A percentile compares a stretch with the other conserved stretches of the same genome.
These are phyloP conservation scores for Habrosyne pyritoides DNA, from an alignment of 2,888 invertebrate genomes.

Conservation along the genomic window DNA sequence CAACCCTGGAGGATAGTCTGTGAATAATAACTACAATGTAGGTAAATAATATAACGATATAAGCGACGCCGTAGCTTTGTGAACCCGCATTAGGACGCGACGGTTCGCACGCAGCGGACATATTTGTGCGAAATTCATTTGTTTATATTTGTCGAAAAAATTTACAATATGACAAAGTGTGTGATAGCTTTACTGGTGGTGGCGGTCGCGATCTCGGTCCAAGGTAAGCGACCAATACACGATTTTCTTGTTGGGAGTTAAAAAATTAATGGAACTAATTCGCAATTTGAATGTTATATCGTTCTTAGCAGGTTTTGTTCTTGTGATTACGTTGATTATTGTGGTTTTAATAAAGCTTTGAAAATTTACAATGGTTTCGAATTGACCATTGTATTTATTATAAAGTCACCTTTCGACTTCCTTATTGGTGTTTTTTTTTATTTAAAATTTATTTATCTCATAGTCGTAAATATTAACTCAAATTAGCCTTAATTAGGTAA, in stretches of 20 bases:
- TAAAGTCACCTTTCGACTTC: too few species aligned
- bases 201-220: conserved; percentile 32
- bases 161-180: conserved; percentile 44
- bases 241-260: conserved; percentile 13
- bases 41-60: conserved; percentile 20
- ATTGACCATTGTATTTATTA: too few species aligned
- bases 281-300: conserved; percentile 8
- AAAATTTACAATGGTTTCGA: too few species aligned
- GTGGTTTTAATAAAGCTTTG: neutral
- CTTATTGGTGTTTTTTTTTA: too few species aligned
- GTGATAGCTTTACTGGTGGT: conserved; percentile 31
- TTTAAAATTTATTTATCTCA: too few species aligned
- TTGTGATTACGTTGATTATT: neutral
- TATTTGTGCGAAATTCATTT: conserved; percentile 20
- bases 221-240: conserved; percentile 43
- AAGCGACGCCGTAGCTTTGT: conserved; percentile 21
- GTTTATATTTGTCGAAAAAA: conserved; percentile 20
- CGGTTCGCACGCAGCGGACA: conserved; percentile 18
- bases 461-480: too few species aligned
- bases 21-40: conserved; percentile 3
- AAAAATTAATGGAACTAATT: conserved; percentile 10
- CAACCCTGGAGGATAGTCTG: neutral
- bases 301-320: neutral
- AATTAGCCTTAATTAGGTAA: too few species aligned
- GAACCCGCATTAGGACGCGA: conserved; percentile 29